Evolutionary conservation across 1,140 invertebrate species (phyloP).

Genomic region (Leptinotarsa undecemlineata): DNA sequence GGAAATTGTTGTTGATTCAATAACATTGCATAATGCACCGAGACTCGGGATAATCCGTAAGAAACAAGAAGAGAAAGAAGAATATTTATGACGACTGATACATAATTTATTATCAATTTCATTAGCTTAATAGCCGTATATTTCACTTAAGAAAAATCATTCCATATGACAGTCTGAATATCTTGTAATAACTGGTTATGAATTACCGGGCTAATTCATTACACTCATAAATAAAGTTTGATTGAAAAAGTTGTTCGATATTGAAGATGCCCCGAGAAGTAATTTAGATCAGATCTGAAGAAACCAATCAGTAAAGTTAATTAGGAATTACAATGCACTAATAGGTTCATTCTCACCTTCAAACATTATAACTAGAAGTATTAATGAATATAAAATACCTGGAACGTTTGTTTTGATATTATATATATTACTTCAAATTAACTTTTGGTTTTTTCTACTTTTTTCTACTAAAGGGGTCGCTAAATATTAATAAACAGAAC

Average conservation of each 20-base stretch:
- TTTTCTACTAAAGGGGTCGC: too few species aligned
- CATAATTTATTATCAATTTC: constrained; percentile 17
- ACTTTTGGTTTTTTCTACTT: too few species aligned
- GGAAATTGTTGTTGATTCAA: too few species aligned
- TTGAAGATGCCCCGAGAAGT: neutral
- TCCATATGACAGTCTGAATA: neutral
- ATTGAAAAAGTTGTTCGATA: constrained; percentile 3
- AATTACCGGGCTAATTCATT: neutral
- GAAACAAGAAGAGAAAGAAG: too few species aligned
- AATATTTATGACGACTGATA: constrained; percentile 7
- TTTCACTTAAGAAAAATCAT: constrained; percentile 16
- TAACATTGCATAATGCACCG: too few species aligned
- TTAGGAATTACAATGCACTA: neutral
- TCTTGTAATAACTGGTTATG: constrained; percentile 15
- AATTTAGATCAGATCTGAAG: neutral
- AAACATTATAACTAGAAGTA: too few species aligned
- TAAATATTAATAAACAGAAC: too few species aligned
- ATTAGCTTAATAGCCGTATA: constrained; percentile 8
- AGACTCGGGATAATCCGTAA: too few species aligned
- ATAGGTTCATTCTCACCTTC: neutral
- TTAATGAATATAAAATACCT: too few species aligned
- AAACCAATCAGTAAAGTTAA: neutral
- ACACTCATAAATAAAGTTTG: constrained; percentile 9
- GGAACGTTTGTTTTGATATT: too few species aligned
- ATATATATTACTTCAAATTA: too few species aligned